Evolutionary conservation across 30 jellyfish, hydroid and myxozoan genomes (phyloP), one percentile per base, ranked within the genome.

Genomic region (Aurelia sp.): DNA sequence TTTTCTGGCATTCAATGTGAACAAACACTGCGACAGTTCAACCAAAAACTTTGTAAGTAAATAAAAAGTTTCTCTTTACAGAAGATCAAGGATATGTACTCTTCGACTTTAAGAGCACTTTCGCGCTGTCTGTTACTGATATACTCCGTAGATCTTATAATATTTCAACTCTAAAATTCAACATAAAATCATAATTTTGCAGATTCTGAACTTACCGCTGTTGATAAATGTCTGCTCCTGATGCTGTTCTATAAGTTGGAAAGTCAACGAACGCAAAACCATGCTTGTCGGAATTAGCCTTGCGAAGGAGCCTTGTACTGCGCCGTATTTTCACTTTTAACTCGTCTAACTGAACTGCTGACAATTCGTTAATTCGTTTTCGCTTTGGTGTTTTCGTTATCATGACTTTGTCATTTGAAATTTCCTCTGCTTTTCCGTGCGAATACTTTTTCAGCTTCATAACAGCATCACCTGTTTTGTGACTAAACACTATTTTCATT

Each of bases 211-310:
- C 55, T 44, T 44, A 44, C 55, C 55, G 13, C 7, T 5, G 3
- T 44, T 9, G 15, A 16, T 44, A 7, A 8, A 44, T 4, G 55
- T 44, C 55, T 5, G 55, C 55, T 44, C 55, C 55, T n/a, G 71
- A 51, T 63, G 69, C 82, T 20, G 61, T 59, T 72, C 41, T 83
- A 74, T 68, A 83, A 38, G 65, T 58, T 13, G 92, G 92, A 63
- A 83, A 83, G 6, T 72, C 87, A 13, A 83, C 80, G 53, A 20
- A 83, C 27, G 63, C 92, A 21, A 85, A 83, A 3, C 91, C 91
- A 15, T 52, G 58, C 3, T 60, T 78, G 18, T 60, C 92, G 0
- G 71, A 30, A 68, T 81, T 48, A 21, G 72, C 62, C 33, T 73
- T 52, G 12, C 86, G 80, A 35, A 83, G 72, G 13, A 83, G 12